phyloP scores from a whole-genome alignment of 2,113 vertebrate species.

The Nibea albiflora region DNA sequence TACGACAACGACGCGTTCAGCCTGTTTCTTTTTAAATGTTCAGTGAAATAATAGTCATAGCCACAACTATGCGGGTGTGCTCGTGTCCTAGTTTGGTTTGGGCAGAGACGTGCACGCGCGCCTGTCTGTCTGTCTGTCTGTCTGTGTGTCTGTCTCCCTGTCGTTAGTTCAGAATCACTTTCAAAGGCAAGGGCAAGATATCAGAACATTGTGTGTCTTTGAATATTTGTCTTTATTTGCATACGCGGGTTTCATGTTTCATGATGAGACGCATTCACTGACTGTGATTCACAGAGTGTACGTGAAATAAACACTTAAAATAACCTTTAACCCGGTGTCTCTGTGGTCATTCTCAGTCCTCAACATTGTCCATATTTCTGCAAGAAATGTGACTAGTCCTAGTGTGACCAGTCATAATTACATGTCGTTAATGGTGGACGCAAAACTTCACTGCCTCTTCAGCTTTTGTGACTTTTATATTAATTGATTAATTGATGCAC shows the following conservation, averaged over 20 bases:
- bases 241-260: neutral
- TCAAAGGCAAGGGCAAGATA: conserved; percentile 65
- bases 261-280: neutral
- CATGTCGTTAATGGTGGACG: neutral
- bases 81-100: neutral
- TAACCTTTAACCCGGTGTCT: neutral
- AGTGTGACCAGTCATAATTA: neutral
- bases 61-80: neutral
- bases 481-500: neutral
- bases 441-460: neutral
- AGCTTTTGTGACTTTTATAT: conserved; percentile 3
- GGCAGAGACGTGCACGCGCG: neutral
- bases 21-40: neutral
- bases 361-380: neutral
- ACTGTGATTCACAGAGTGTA: neutral
- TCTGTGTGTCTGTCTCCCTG: neutral
- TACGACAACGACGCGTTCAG: neutral
- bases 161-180: conserved; percentile 61
- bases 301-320: conserved; percentile 34
- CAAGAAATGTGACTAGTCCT: neutral
- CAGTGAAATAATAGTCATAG: neutral
- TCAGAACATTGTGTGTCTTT: neutral
- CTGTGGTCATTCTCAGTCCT: conserved; percentile 14
- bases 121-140: neutral
- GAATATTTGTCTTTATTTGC: neutral